Evolutionary conservation across 2,797 vertebrate species (phyloP), one percentile per base, ranked within the genome.

Genomic region (Graptemys geographica): DNA sequence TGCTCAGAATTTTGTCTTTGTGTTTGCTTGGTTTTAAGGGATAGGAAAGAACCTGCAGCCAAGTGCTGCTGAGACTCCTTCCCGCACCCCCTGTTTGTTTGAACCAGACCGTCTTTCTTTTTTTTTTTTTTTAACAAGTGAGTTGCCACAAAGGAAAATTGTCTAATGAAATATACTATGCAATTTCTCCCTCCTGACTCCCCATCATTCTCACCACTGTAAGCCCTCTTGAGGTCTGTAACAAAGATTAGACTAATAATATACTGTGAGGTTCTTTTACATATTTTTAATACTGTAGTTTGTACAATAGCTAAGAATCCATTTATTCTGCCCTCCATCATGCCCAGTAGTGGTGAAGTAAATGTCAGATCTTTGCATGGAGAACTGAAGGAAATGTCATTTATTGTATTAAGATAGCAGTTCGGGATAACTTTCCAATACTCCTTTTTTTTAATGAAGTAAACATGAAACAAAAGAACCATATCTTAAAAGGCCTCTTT

Each of bases 11-110:
- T 93, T 84, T 93, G 55, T 2, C 4, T 23, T 44, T 78, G 3
- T 27, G 31, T 93, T 83, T 88, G 56, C 51, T 69, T 55, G 83
- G 55, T 31, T 92, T 87, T 41, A 83, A 83, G 37, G n/a, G 44
- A 6, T 19, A 69, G 37, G 78, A 91, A 89, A 83, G 94, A 94
- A 83, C 5, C 69, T 79, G 13, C 74, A 87, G 47, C 33, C 80
- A 0, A 2, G 5, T 28, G 52, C 37, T 49, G 52, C 74, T 92
- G 84, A 53, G 93, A 79, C 5, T 87, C 33, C 41, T 90, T 86
- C 47, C 25, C 83, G 21, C 19, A 82, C 5, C 31, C 23, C 47
- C 13, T 13, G 31, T 19, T 33, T 82, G 41, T 82, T 82, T 31
- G n/a, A 15, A 69, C 89, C 74, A 27, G 19, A 10, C 65, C n/a